Evolutionary conservation across 2,797 vertebrate genomes (phyloP).

Genomic region (Molossus molossus): DNA sequence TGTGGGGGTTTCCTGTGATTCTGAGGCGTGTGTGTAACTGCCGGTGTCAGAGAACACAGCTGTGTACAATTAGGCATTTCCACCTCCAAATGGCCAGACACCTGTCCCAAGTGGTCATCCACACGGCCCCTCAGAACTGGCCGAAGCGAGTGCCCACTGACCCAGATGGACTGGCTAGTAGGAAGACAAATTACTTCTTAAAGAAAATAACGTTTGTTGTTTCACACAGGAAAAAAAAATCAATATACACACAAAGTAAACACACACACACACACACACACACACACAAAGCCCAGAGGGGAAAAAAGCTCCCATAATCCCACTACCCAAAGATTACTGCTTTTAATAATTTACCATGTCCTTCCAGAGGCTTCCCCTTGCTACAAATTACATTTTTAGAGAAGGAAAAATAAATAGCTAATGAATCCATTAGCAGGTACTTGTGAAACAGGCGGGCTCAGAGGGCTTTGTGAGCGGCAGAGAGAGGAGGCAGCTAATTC

Average conservation of each 20-base stretch:
- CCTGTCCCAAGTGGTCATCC: background rate
- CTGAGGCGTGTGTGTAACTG: background rate
- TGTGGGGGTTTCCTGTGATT: background rate
- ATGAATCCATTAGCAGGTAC: conserved; percentile 85
- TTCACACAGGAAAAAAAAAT: conserved; percentile 1
- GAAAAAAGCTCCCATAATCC: conserved; percentile 74
- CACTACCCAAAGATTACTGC: conserved; percentile 78
- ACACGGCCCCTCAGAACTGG: background rate
- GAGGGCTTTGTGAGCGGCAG: conserved; percentile 67
- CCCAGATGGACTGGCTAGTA: background rate
- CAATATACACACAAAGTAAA: conserved; percentile 53
- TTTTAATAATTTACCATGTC: conserved; percentile 83
- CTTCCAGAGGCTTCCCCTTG: conserved; percentile 77
- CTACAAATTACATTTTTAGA: conserved; percentile 85
- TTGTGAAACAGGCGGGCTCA: conserved; percentile 78
- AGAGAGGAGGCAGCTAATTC: conserved; percentile 82
- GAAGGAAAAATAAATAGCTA: conserved; percentile 85
- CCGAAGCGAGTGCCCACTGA: background rate
- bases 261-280: background rate
- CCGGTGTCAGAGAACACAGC: background rate
- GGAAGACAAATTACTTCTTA: conserved; percentile 65
- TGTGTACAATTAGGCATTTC: background rate
- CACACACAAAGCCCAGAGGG: conserved; percentile 13
- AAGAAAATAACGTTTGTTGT: conserved; percentile 75
- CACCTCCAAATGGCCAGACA: background rate